Evolutionary conservation across 2,888 invertebrate genomes (phyloP).

Genomic region (Tineola bisselliella): DNA sequence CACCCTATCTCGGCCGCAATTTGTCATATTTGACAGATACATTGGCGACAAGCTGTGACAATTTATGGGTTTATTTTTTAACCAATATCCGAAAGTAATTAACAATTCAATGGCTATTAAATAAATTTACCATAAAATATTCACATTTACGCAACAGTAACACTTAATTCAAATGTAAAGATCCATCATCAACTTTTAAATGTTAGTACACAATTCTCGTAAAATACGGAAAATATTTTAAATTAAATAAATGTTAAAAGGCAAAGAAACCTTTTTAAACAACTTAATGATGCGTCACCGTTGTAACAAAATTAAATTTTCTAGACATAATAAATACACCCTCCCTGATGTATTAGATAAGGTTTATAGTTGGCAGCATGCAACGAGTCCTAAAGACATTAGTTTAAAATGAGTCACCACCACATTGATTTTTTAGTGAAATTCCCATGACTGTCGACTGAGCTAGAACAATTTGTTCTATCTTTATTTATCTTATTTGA

Average conservation of each 20-base stretch:
- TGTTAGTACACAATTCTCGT: too few species aligned
- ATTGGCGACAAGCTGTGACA: constrained; percentile 1
- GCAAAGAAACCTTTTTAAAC: neutral
- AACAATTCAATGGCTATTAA: neutral
- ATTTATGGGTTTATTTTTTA: neutral
- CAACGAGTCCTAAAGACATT: neutral
- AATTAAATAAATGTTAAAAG: neutral
- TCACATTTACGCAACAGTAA: too few species aligned
- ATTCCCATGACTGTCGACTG: constrained; percentile 14
- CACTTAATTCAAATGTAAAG: too few species aligned
- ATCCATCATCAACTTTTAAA: too few species aligned
- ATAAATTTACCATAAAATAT: too few species aligned
- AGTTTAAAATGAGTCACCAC: neutral
- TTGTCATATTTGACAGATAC: constrained; percentile 10
- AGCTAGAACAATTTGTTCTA: neutral
- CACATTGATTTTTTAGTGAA: neutral
- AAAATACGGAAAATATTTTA: too few species aligned
- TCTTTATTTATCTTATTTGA: too few species aligned
- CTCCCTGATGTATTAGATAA: neutral
- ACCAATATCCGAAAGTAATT: neutral
- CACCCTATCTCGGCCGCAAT: constrained; percentile 1
- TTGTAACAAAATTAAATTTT: neutral
- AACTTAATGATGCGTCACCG: neutral
- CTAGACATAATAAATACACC: neutral
- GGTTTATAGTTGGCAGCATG: neutral